Evolutionary conservation across 2,888 invertebrate species (phyloP).

Genomic region (Ashinkailepas kermadecensis): DNA sequence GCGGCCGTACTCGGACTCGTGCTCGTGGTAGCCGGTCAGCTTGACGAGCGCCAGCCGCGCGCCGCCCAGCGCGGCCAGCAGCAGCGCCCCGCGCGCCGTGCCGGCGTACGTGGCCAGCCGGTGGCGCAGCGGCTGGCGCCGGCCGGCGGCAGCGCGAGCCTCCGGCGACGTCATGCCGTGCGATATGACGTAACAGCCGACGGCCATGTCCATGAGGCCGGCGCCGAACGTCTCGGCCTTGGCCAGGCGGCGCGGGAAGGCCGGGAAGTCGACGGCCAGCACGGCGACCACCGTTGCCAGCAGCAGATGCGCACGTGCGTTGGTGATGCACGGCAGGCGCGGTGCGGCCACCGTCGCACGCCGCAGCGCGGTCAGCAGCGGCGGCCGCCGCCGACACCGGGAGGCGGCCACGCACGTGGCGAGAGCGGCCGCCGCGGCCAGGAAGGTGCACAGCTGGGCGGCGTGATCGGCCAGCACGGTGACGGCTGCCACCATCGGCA

Average conservation of each 20-base stretch:
- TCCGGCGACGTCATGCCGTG: constrained; percentile 58
- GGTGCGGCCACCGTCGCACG: not conserved
- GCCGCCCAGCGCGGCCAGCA: constrained; percentile 45
- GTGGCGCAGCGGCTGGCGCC: constrained; percentile 84
- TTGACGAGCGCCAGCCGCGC: constrained; percentile 43
- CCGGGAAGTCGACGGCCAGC: constrained; percentile 84
- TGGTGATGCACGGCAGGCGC: constrained; percentile 48
- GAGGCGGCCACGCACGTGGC: not conserved
- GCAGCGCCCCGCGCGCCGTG: constrained; percentile 64
- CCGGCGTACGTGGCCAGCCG: constrained; percentile 90
- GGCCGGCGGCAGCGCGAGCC: constrained; percentile 71
- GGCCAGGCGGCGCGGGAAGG: constrained; percentile 75
- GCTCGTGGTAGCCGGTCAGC: constrained; percentile 70
- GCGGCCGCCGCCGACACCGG: too few species aligned
- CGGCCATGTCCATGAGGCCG: constrained; percentile 92
- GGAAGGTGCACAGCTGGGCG: not conserved
- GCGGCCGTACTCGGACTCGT: constrained; percentile 86
- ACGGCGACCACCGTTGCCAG: constrained; percentile 72
- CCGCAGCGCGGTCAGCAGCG: not conserved
- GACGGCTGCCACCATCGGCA: not conserved
- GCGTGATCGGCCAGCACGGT: constrained; percentile 6
- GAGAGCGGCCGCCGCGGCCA: not conserved
- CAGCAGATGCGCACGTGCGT: constrained; percentile 61
- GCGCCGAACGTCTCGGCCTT: constrained; percentile 82
- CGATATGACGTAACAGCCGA: constrained; percentile 73